Conservation (phyloP, 2,113 vertebrate species). For the Festucalex cinctus region DNA sequence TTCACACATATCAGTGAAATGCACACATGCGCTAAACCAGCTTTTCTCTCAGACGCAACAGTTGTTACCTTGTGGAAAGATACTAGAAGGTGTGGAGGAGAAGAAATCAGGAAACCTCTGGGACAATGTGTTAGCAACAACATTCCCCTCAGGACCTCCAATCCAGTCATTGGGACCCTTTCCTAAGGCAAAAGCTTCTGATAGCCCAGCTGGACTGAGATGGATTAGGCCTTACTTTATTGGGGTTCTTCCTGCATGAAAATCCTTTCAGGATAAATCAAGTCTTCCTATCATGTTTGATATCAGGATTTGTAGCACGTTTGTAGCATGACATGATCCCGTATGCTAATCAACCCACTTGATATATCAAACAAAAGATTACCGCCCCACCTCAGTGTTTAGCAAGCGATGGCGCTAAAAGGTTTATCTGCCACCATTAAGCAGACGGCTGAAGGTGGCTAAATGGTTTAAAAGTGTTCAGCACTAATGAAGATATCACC, state of each 20-base stretch:
- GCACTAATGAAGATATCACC: slow-evolving; percentile 47
- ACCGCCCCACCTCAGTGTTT: slow-evolving; percentile 4
- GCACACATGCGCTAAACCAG: too few relatives aligned
- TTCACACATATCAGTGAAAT: background rate
- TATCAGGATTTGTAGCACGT: background rate
- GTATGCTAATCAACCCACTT: background rate
- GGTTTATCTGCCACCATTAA: slow-evolving; percentile 29
- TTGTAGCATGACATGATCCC: background rate
- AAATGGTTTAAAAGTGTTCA: slow-evolving; percentile 49
- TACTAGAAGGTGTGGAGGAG: slow-evolving; percentile 43
- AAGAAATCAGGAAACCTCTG: slow-evolving; percentile 43
- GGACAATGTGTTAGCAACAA: slow-evolving; percentile 59
- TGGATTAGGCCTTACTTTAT: background rate
- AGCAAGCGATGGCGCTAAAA: slow-evolving; percentile 27
- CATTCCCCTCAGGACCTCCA: slow-evolving; percentile 22
- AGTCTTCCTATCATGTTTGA: background rate
- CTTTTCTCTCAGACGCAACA: slow-evolving; percentile 62
- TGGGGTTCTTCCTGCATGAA: slow-evolving; percentile 33
- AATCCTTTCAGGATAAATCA: slow-evolving; percentile 18
- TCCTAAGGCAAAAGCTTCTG: slow-evolving; percentile 31
- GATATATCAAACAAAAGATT: slow-evolving; percentile 12
- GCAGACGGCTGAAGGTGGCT: slow-evolving; percentile 25
- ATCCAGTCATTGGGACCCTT: slow-evolving; percentile 51
- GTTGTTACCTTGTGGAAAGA: slow-evolving; percentile 43
- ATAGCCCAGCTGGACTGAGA: too few relatives aligned